Percentiles rank a stretch among this genome's conserved stretches.
phyloP scores from a whole-genome alignment of 2,113 vertebrate species.

The Calyptomena viridis region DNA sequence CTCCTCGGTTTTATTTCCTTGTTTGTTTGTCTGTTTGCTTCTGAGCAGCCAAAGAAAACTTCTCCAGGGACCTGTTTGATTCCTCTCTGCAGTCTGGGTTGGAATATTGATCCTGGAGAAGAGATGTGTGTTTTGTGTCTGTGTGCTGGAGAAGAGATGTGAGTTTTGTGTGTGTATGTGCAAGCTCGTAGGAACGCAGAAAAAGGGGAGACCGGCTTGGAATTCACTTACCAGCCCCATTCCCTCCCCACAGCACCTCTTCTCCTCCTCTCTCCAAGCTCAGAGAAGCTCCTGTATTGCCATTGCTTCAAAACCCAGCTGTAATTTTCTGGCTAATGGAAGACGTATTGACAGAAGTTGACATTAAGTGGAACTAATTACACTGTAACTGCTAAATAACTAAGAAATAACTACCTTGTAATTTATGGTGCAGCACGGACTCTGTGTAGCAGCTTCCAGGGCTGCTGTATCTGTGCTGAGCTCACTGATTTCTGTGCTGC shows the following conservation, averaged over 20 bases:
- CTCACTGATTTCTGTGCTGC: slow-evolving; percentile 36
- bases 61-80: slow-evolving; percentile 37
- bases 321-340: slow-evolving; percentile 79
- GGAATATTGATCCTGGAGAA: slow-evolving; percentile 8
- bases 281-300: background rate
- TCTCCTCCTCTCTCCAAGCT: background rate
- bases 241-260: background rate
- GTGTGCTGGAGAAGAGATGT: background rate
- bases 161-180: background rate
- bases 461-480: background rate
- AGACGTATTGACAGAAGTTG: slow-evolving; percentile 79
- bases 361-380: slow-evolving; percentile 82
- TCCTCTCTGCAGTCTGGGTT: slow-evolving; percentile 29
- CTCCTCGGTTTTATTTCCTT: slow-evolving; percentile 4
- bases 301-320: slow-evolving; percentile 59
- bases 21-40: slow-evolving; percentile 30
- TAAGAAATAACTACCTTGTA: slow-evolving; percentile 78
- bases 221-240: background rate
- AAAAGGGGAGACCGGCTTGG: background rate
- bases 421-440: slow-evolving; percentile 74
- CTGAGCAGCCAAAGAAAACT: background rate
- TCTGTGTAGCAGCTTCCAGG: slow-evolving; percentile 54
- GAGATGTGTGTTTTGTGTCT: background rate
- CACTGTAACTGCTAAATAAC: slow-evolving; percentile 81
- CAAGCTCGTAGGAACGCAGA: background rate